phyloP scores from a whole-genome alignment of 2,888 invertebrate genomes.

The Pammene fasciana region DNA sequence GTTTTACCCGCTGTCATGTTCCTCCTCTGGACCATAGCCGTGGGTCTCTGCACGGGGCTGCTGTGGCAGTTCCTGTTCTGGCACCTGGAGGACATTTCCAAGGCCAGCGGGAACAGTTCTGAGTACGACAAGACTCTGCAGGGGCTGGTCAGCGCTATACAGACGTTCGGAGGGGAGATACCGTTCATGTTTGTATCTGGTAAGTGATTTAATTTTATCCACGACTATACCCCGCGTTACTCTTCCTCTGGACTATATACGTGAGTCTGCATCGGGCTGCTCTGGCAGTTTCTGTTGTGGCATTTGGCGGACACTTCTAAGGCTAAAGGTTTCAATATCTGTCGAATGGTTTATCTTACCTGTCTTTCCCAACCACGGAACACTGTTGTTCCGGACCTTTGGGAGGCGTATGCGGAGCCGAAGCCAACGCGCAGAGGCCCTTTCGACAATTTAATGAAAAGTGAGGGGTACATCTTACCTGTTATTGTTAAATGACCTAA shows the following conservation, averaged over 20 bases:
- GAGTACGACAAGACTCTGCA: constrained; percentile 89
- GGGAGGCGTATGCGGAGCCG: too few species aligned
- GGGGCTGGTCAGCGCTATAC: constrained; percentile 89
- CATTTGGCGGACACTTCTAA: constrained; percentile 88
- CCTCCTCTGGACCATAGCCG: constrained; percentile 89
- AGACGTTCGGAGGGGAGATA: constrained; percentile 92
- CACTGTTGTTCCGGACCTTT: too few species aligned
- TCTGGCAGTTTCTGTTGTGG: constrained; percentile 96
- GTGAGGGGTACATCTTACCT: too few species aligned
- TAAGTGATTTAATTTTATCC: too few species aligned
- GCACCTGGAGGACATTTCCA: constrained; percentile 89
- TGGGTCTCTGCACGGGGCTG: constrained; percentile 92
- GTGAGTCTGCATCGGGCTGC: constrained; percentile 92
- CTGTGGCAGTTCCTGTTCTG: constrained; percentile 95
- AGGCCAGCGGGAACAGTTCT: constrained; percentile 67
- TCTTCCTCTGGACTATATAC: constrained; percentile 90
- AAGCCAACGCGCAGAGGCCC: too few species aligned
- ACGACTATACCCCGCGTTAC: constrained; percentile 87
- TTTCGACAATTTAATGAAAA: too few species aligned
- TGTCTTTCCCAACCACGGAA: too few species aligned
- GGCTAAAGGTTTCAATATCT: constrained; percentile 54
- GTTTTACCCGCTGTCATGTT: constrained; percentile 86
- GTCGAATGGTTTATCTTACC: too few species aligned
- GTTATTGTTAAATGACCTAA: too few species aligned
- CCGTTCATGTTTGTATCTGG: constrained; percentile 89